Conservation (phyloP, 2,888 invertebrate species). For the Asteroscopus sphinx region DNA sequence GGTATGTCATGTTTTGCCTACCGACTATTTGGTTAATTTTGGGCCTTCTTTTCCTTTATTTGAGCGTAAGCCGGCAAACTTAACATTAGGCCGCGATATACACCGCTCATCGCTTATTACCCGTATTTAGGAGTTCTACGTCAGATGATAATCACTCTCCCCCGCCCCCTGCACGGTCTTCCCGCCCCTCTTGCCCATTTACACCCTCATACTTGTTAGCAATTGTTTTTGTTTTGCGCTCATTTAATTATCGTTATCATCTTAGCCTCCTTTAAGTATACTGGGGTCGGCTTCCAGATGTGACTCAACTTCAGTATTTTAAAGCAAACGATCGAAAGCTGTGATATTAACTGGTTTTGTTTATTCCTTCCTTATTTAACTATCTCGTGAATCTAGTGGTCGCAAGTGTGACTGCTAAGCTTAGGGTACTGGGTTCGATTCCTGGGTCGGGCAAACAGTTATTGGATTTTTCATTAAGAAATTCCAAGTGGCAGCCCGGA, state of each 20-base stretch:
- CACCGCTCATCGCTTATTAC: conserved; percentile 40
- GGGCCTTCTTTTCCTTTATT: not conserved
- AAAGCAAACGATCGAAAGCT: no score
- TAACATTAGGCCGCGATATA: conserved; percentile 31
- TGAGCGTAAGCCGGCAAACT: not conserved
- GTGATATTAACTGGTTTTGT: no score
- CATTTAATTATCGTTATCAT: conserved; percentile 23
- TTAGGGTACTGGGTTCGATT: not conserved
- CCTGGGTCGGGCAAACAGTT: no score
- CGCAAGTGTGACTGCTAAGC: not conserved
- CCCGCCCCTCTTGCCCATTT: conserved; percentile 17
- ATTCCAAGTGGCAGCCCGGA: no score
- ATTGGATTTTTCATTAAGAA: no score
- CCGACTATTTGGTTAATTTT: no score
- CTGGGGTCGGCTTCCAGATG: no score
- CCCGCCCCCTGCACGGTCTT: not conserved
- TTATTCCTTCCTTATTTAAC: no score
- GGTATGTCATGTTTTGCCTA: no score
- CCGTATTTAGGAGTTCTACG: conserved; percentile 46
- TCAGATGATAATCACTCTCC: conserved; percentile 41
- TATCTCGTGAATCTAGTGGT: not conserved
- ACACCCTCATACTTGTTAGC: conserved; percentile 13
- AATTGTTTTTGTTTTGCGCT: conserved; percentile 46
- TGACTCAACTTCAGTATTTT: no score
- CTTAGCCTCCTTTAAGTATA: no score